Evolutionary conservation across 2,888 invertebrate genomes (phyloP).

Genomic region (Andrena minutula): DNA sequence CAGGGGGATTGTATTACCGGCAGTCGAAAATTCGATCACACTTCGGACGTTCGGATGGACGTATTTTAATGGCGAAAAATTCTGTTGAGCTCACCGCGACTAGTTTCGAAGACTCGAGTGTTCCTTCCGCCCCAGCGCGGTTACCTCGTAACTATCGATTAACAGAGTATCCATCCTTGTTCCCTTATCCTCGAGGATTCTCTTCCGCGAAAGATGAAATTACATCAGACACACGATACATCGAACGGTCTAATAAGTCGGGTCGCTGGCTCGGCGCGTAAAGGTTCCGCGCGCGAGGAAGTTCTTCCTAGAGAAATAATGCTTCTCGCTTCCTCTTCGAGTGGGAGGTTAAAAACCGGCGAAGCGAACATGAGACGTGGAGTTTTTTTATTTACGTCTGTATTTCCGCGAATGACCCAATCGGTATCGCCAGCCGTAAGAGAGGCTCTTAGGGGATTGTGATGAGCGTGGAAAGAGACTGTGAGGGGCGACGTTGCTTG

Average conservation of each 20-base stretch:
- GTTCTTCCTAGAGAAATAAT: not conserved
- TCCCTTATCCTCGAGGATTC: constrained; percentile 12
- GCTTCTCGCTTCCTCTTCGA: not conserved
- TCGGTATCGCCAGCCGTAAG: not conserved
- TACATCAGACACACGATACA: constrained; percentile 11
- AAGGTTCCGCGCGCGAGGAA: not conserved
- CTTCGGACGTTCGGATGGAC: not conserved
- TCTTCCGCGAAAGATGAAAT: constrained; percentile 7
- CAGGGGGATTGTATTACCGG: not conserved
- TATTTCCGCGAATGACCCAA: not conserved
- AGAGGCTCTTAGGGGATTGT: not conserved
- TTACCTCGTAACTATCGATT: constrained; percentile 12
- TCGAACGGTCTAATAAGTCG: constrained; percentile 2
- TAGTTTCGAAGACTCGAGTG: not conserved
- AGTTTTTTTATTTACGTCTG: not conserved
- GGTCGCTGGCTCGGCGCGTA: not conserved
- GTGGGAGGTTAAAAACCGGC: not conserved
- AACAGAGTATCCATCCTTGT: constrained; percentile 8
- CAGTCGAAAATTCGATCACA: not conserved
- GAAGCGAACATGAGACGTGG: not conserved
- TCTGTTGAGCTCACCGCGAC: too few relatives aligned
- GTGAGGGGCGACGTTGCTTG: not conserved
- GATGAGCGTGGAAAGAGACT: not conserved
- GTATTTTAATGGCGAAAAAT: constrained; percentile 3
- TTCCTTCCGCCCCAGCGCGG: not conserved